Evolutionary conservation across 2,888 invertebrate species (phyloP), one percentile per base, ranked within the genome.

Genomic region (Oscheius sp.): DNA sequence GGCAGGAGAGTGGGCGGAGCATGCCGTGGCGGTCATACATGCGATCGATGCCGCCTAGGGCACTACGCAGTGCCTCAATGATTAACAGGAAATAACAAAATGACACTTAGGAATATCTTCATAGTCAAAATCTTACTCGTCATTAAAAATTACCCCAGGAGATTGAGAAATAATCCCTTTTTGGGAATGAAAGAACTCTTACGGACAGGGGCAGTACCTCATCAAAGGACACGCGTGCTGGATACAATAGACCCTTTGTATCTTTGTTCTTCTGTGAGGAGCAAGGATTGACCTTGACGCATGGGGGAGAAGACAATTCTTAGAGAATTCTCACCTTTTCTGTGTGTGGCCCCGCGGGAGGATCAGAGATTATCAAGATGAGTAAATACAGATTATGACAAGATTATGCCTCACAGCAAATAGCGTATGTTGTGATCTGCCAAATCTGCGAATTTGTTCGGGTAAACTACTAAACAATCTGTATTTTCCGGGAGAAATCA

Each of bases 11-110:
- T 74, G 75, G 75, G 77, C 75, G 73, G 74, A 69, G 72, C 66
- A 52, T 66, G 66, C 66, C 66, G 66, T 64, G 74, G 73, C 75
- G 73, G 75, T 75, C 77, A 74, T 75, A 77, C 73, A 75, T 74
- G 35, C 75, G 72, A 74, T 77, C 75, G 35, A 35, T 35, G 73
- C 72, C 64, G 66, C 74, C 25, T 56, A 41, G 58, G 59, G 27
- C 29, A 27, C 69, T 58, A 58, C 43, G 59, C 66, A 66, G 66
- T 49, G 27, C 64, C 45, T 46, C 35, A 52, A 49, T 49, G 46
- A 58, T 25, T 23, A 64, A 25, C n/a, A 59, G 59, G 49, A 45
- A 58, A 70, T 49, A 41, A 58, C 27, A 69, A 69, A 49, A 49
- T 49, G 49, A 49, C 18, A 49, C 49, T 18, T 49, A 18, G 35